phyloP scores from a whole-genome alignment of 1,140 invertebrate genomes.

The Dreissena polymorpha region DNA sequence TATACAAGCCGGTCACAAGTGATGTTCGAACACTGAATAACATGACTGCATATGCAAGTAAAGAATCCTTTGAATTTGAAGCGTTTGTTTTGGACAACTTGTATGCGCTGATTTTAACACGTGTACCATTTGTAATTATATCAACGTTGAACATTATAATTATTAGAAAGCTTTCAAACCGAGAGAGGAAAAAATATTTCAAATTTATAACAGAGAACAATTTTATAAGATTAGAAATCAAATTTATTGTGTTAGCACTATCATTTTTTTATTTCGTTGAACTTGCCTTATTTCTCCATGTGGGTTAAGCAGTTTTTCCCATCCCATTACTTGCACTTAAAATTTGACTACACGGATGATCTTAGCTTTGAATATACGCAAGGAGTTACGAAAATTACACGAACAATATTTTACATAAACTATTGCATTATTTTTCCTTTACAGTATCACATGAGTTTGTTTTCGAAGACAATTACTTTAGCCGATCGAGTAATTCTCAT shows the following conservation, averaged over 20 bases:
- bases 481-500: neutral
- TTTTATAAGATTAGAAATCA: slow-evolving; percentile 69
- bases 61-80: slow-evolving; percentile 35
- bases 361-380: neutral
- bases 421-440: slow-evolving; percentile 77
- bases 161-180: slow-evolving; percentile 54
- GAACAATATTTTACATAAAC: slow-evolving; percentile 75
- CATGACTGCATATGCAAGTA: slow-evolving; percentile 48
- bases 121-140: slow-evolving; percentile 68
- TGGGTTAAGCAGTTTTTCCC: slow-evolving; percentile 68
- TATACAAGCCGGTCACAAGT: slow-evolving; percentile 70
- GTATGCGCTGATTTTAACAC: slow-evolving; percentile 61
- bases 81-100: slow-evolving; percentile 68
- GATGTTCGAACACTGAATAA: slow-evolving; percentile 44
- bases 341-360: neutral
- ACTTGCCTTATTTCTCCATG: slow-evolving; percentile 69
- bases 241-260: slow-evolving; percentile 68
- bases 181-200: slow-evolving; percentile 56
- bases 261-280: slow-evolving; percentile 71
- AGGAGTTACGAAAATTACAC: slow-evolving; percentile 63
- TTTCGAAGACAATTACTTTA: slow-evolving; percentile 67
- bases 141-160: slow-evolving; percentile 60
- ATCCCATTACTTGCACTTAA: neutral
- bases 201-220: slow-evolving; percentile 69
- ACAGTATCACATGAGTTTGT: slow-evolving; percentile 72